Conservation (phyloP, 2,888 invertebrate genomes). For the Odontomyia ornata region DNA sequence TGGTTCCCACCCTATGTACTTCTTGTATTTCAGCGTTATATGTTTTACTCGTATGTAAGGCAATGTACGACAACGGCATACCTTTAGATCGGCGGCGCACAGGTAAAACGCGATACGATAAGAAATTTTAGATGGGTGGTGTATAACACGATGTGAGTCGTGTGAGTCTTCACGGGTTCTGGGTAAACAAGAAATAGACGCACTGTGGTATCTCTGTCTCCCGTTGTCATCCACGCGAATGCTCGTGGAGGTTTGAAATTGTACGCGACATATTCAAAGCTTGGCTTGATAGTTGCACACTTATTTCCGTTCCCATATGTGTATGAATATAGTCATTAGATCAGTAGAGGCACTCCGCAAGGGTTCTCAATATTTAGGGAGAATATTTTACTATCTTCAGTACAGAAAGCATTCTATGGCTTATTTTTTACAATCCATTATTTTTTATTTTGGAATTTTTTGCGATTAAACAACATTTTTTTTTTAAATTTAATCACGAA, state of each 20-base stretch:
- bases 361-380: too few species aligned
- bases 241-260: slow-evolving; percentile 22
- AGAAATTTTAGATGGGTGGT: not conserved
- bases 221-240: slow-evolving; percentile 23
- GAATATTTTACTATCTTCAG: too few species aligned
- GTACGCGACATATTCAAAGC: not conserved
- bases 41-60: not conserved
- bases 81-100: slow-evolving; percentile 1
- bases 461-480: too few species aligned
- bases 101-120: slow-evolving; percentile 14
- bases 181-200: slow-evolving; percentile 3
- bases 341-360: not conserved
- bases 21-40: not conserved
- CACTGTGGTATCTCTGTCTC: not conserved
- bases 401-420: too few species aligned
- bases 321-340: too few species aligned
- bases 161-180: not conserved
- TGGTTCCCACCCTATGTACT: slow-evolving; percentile 30
- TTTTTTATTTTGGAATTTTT: too few species aligned
- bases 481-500: too few species aligned
- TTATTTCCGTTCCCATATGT: not conserved
- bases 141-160: not conserved
- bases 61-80: not conserved
- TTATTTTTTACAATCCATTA: too few species aligned
- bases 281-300: not conserved